Base-by-base conservation (phyloP, 2,797 vertebrate species). In the Euphonia xanthogaster region DNA sequence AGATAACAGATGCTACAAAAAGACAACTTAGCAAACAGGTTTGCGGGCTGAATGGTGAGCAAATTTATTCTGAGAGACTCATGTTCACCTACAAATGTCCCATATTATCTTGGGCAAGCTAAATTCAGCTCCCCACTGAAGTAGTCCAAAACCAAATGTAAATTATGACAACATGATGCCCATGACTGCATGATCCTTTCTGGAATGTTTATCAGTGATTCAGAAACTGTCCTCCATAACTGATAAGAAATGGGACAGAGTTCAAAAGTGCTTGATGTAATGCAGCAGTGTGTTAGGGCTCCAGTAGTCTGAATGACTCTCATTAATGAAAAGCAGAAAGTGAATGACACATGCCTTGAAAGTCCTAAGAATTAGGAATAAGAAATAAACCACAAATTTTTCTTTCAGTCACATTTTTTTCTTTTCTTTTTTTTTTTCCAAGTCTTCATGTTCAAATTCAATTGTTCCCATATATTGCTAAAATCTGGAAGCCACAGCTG, bases 381-480 rank as follows among this genome's bases (percentile, higher is more conserved):
- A 75, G 50, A 75, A 76, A 62, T 7, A 90, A 82, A 12, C 19
- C 72, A 91, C 31, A 83, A 89, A n/a, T 45, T 90, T 55, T 67
- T 94, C 31, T 71, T 25, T 28, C 19, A 42, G 24, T 70, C 19
- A 55, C 1, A 2, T 11, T 63, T 18, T 22, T 65, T 82, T n/a
- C 3, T 24, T 37, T 25, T 37, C 4, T 3, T n/a, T 31, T 40
- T n/a, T n/a, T 27, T 16, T 12, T 44, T 15, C 7, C 3, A 47
- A 8, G 5, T 54, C 44, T 62, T 9, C 2, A 27, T 48, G 9
- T 54, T 72, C 28, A 84, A 86, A 86, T 42, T 54, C 47, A 65
- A 19, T 19, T 75, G 44, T 15, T 87, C 21, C 47, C 62, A 1
- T 44, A 53, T 76, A 74, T 94, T 74, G 14, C 45, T 62, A 73